phyloP scores from a whole-genome alignment of 2,888 invertebrate genomes.

The Caenorhabditis sp. region DNA sequence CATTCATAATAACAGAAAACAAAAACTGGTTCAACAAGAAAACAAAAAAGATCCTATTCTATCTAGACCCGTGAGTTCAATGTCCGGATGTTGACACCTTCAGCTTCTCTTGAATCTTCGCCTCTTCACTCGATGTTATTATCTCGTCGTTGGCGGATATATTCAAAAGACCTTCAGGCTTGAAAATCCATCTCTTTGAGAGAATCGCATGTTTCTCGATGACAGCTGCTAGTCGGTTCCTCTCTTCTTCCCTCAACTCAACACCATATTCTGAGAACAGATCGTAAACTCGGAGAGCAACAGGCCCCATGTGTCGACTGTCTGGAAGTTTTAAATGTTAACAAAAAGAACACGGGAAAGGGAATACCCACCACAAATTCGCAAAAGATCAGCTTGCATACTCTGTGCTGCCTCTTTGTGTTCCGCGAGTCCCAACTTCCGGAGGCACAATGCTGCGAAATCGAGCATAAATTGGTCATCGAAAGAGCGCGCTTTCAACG shows the following conservation, averaged over 20 bases:
- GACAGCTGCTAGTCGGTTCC: slow-evolving; percentile 47
- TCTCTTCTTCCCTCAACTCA: slow-evolving; percentile 59
- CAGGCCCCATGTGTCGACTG: slow-evolving; percentile 59
- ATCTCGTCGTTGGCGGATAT: slow-evolving; percentile 55
- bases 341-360: not conserved
- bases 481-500: slow-evolving; percentile 60
- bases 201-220: slow-evolving; percentile 66
- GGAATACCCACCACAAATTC: slow-evolving; percentile 54
- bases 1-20: slow-evolving; percentile 4
- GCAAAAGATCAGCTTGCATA: slow-evolving; percentile 67
- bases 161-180: slow-evolving; percentile 62
- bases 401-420: slow-evolving; percentile 48
- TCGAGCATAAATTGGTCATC: slow-evolving; percentile 69
- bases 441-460: slow-evolving; percentile 65
- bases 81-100: slow-evolving; percentile 7
- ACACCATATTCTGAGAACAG: slow-evolving; percentile 62
- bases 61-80: not conserved
- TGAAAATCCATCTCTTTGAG: slow-evolving; percentile 68
- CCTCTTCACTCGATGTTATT: slow-evolving; percentile 57
- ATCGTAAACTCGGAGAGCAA: slow-evolving; percentile 68
- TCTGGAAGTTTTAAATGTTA: slow-evolving; percentile 29
- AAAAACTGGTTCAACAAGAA: slow-evolving; percentile 36
- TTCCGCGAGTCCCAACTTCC: slow-evolving; percentile 46
- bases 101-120: slow-evolving; percentile 51
- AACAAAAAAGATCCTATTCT: slow-evolving; percentile 6